Evolutionary conservation across 2,888 invertebrate species (phyloP), one percentile per base, ranked within the genome.

Genomic region (Resseliella maxima): DNA sequence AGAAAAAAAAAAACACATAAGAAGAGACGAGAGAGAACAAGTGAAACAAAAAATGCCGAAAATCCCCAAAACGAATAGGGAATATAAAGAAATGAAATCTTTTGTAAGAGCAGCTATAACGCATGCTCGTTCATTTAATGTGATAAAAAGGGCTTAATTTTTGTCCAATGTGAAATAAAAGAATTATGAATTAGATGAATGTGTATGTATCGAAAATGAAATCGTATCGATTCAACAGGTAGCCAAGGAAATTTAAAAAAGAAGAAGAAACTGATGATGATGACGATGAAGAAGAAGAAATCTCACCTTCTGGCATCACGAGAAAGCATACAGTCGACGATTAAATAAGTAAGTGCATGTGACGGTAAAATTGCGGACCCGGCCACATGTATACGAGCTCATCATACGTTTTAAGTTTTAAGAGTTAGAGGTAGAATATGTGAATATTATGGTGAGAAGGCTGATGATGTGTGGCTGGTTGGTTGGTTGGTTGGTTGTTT

Each of bases 61-160:
- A 59, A 59, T 59, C 24, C 50, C 41, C 12, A 12, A 41, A 41
- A 41, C 41, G 41, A 41, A 12, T 41, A 41, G 5, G 31, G 35
- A 72, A 31, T 27, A 35, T 31, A 8, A 31, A 15, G 15, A 72
- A 72, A 72, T 72, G 59, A 59, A 59, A 59, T 59, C n/a, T 72
- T 72, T 59, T n/a, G 24, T 27, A 27, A n/a, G 24, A n/a, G n/a
- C n/a, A n/a, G n/a, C 27, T 24, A 15, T 15, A 72, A 31, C 72
- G 72, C 72, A 72, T 72, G 72, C 31, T 12, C 31, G 72, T 72
- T 35, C 72, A 18, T 72, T 72, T 72, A 72, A 72, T 72, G 72
- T 72, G 72, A 72, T 72, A 72, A 72, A 72, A 72, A 15, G 31
- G 72, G 72, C 72, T 72, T 72, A 72, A 15, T 18, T 5, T 3